phyloP scores from a whole-genome alignment of 2,113 vertebrate genomes.

The Heptranchias perlo region DNA sequence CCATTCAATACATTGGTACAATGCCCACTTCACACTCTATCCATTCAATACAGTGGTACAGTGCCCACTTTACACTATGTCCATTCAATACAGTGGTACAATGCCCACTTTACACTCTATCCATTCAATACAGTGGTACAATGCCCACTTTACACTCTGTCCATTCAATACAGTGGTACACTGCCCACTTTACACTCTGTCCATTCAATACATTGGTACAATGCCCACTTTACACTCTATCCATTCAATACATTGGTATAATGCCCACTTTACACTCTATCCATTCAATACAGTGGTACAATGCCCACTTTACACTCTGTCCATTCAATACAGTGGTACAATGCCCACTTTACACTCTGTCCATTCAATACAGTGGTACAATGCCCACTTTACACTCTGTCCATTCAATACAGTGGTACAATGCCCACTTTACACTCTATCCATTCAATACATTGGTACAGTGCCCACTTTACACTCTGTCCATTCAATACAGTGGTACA shows the following conservation, averaged over 20 bases:
- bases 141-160: too few species aligned
- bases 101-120: too few species aligned
- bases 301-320: too few species aligned
- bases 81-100: not conserved
- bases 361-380: not conserved
- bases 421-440: too few species aligned
- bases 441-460: not conserved
- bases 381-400: too few species aligned
- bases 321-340: not conserved
- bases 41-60: not conserved
- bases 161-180: not conserved
- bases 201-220: not conserved
- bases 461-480: too few species aligned
- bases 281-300: not conserved
- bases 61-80: too few species aligned
- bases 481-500: not conserved
- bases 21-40: too few species aligned
- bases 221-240: too few species aligned
- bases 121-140: not conserved
- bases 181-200: too few species aligned
- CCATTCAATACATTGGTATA: not conserved
- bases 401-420: not conserved
- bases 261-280: too few species aligned
- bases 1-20: not conserved
- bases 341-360: too few species aligned